Percentiles rank a stretch among this genome's conserved stretches.
These are phyloP conservation scores for Drosophila falleni DNA, from an alignment of 2,888 invertebrate species.

Conservation along the genomic window DNA sequence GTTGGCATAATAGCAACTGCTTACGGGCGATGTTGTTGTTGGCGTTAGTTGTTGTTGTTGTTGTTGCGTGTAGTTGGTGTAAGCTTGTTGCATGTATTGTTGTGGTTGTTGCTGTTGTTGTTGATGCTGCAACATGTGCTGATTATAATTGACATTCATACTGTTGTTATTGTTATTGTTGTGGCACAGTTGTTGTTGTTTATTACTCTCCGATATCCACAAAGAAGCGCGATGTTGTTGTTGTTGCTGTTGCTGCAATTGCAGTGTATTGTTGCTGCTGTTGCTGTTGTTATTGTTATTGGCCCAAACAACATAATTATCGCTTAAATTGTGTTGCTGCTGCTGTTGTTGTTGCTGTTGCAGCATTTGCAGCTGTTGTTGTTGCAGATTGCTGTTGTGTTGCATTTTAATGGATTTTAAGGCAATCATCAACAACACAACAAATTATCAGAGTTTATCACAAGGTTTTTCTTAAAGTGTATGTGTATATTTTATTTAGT, in stretches of 20 bases:
- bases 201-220: slow-evolving; percentile 68
- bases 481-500: slow-evolving; percentile 24
- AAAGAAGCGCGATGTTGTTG: slow-evolving; percentile 57
- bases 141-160: slow-evolving; percentile 68
- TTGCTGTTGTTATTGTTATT: slow-evolving; percentile 45
- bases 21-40: slow-evolving; percentile 50
- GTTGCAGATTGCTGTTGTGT: slow-evolving; percentile 56
- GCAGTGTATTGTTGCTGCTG: slow-evolving; percentile 33
- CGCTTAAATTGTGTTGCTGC: slow-evolving; percentile 48
- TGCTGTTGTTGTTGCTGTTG: slow-evolving; percentile 46
- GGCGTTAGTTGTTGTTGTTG: slow-evolving; percentile 33
- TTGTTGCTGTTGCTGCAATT: slow-evolving; percentile 56
- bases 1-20: slow-evolving; percentile 44
- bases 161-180: slow-evolving; percentile 67
- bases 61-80: slow-evolving; percentile 53
- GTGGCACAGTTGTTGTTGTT: slow-evolving; percentile 55
- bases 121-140: slow-evolving; percentile 65
- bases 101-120: slow-evolving; percentile 54
- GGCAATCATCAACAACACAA: slow-evolving; percentile 71
- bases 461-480: slow-evolving; percentile 46
- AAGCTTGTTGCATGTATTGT: slow-evolving; percentile 48
- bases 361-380: slow-evolving; percentile 42
- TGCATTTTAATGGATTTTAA: slow-evolving; percentile 70
- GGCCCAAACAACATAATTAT: slow-evolving; percentile 59
- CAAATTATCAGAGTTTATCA: slow-evolving; percentile 72